Percentiles rank a stretch among this genome's conserved stretches.
Evolutionary conservation across 2,113 vertebrate species (phyloP).

Genomic region (Falcunculus frontatus): DNA sequence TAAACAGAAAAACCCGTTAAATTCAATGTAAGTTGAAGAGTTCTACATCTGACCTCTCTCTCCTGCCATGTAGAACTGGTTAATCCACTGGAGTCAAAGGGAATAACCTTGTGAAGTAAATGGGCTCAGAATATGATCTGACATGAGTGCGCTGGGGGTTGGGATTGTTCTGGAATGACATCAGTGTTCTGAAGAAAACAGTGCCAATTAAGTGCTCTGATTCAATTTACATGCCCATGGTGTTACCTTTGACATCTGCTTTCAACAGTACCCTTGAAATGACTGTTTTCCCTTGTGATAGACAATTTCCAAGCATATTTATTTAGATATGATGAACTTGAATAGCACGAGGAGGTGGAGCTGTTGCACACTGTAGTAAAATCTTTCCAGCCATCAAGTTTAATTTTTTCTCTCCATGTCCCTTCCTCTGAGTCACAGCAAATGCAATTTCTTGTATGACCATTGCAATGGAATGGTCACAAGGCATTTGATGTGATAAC

Average conservation of each 20-base stretch:
- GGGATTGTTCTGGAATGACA: slow-evolving; percentile 14
- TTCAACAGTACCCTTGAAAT: slow-evolving; percentile 37
- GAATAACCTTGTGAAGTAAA: slow-evolving; percentile 39
- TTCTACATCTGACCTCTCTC: not conserved
- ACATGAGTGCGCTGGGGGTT: not conserved
- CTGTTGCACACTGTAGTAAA: not conserved
- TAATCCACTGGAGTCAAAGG: slow-evolving; percentile 15
- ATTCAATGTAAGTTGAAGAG: not conserved
- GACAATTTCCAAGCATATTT: slow-evolving; percentile 26
- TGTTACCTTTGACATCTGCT: slow-evolving; percentile 40
- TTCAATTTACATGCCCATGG: not conserved
- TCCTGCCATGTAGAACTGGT: not conserved
- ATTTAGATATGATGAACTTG: not conserved
- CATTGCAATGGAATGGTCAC: not conserved
- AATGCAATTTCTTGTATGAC: not conserved
- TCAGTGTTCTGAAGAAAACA: not conserved
- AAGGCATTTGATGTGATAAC: not conserved
- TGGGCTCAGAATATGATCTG: slow-evolving; percentile 16
- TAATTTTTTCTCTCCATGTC: not conserved
- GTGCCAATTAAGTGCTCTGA: slow-evolving; percentile 8
- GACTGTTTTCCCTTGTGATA: not conserved
- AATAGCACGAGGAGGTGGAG: not conserved
- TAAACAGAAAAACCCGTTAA: not conserved
- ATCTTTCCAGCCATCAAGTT: not conserved
- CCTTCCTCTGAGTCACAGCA: not conserved